A percentile compares a stretch with the other conserved stretches of the same genome.
phyloP scores from a whole-genome alignment of 2,797 vertebrate genomes.

The Scolopax bukidnonensis region DNA sequence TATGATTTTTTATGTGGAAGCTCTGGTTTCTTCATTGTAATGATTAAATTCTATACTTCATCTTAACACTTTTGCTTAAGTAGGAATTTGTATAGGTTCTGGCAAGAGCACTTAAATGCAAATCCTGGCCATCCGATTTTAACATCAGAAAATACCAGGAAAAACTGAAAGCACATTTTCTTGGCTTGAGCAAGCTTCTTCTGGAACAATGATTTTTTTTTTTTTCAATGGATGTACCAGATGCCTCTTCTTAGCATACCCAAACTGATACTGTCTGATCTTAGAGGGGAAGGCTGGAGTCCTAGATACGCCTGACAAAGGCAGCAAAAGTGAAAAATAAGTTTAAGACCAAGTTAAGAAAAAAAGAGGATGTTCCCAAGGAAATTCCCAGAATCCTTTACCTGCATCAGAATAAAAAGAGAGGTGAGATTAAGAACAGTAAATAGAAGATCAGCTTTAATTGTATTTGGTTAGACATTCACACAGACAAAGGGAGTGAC shows the following conservation, averaged over 20 bases:
- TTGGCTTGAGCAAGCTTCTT: conserved; percentile 5
- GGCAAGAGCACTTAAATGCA: neutral
- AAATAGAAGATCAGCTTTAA: neutral
- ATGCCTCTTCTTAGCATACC: neutral
- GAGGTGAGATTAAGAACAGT: neutral
- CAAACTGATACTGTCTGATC: neutral
- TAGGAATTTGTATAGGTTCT: neutral
- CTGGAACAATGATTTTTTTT: neutral
- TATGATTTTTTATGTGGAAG: neutral
- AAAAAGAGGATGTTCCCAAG: neutral
- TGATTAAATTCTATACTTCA: neutral
- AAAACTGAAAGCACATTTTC: conserved; percentile 30
- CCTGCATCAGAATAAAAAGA: neutral
- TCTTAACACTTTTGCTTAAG: neutral
- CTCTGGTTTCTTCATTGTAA: neutral
- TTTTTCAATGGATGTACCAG: conserved; percentile 33
- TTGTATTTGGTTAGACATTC: neutral
- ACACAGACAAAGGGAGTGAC: neutral
- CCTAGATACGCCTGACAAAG: neutral
- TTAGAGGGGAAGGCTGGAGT: neutral
- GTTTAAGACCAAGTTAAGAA: neutral
- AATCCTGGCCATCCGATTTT: neutral
- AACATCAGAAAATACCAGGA: conserved; percentile 56
- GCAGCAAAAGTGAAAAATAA: neutral
- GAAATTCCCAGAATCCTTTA: neutral